Evolutionary conservation across 1,140 invertebrate species (phyloP).

Genomic region (Musca domestica): DNA sequence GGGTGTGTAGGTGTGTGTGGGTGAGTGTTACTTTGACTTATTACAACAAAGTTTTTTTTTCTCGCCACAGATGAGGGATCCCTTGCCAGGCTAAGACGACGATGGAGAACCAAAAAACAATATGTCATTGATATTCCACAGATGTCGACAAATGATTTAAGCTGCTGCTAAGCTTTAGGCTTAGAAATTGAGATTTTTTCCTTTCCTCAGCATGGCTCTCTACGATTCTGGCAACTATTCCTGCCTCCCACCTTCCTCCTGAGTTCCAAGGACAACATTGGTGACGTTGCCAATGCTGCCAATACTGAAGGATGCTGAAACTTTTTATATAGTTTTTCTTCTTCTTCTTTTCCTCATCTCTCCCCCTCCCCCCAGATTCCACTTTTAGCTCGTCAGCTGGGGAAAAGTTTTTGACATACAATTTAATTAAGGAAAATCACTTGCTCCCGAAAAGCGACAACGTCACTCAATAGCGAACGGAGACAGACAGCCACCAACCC

Average conservation of each 20-base stretch:
- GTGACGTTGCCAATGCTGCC: no score
- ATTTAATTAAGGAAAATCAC: slow-evolving; percentile 27
- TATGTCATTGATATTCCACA: slow-evolving; percentile 27
- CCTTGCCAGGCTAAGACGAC: no score
- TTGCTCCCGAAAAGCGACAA: neutral
- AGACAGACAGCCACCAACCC: neutral
- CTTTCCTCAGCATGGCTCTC: neutral
- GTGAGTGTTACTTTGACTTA: slow-evolving; percentile 26
- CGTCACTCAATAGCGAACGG: no score
- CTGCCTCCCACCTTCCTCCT: no score
- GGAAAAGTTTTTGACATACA: slow-evolving; percentile 27
- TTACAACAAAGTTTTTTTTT: slow-evolving; percentile 18
- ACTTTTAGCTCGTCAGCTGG: neutral
- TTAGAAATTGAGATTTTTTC: slow-evolving; percentile 10
- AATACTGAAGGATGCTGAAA: no score
- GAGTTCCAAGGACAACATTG: no score
- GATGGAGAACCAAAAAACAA: neutral
- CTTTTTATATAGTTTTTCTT: neutral
- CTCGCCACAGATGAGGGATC: no score
- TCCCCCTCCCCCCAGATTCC: neutral
- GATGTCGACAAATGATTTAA: slow-evolving; percentile 26
- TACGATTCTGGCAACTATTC: no score
- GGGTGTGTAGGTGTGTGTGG: neutral
- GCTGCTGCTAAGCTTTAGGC: slow-evolving; percentile 21
- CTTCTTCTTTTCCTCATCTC: neutral